These are phyloP conservation scores for Brachyhypopomus gauderio DNA, from an alignment of 2,113 vertebrate species.

Conservation along the genomic window DNA sequence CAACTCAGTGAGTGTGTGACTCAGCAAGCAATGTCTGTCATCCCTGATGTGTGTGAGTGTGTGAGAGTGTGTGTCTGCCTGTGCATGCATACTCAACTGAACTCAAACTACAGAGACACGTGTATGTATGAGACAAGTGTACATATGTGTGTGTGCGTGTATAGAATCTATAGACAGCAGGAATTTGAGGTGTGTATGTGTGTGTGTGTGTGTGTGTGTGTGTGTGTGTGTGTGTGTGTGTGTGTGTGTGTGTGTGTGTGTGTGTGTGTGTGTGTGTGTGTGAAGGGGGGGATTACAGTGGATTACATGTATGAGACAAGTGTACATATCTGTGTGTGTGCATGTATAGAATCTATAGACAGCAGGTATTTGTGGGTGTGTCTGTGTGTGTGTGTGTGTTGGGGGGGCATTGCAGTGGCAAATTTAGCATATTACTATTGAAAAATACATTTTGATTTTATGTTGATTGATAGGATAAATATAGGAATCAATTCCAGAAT, in stretches of 20 bases:
- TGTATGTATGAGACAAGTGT: too few species aligned
- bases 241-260: slow-evolving; percentile 1
- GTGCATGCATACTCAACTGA: too few species aligned
- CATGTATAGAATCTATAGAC: neutral
- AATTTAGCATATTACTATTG: too few species aligned
- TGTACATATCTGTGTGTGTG: neutral
- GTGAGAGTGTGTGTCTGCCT: neutral
- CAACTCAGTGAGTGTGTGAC: neutral
- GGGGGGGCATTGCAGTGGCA: too few species aligned
- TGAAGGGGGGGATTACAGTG: neutral
- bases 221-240: neutral
- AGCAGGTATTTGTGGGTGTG: neutral
- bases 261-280: slow-evolving; percentile 16
- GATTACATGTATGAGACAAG: too few species aligned
- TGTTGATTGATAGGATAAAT: too few species aligned
- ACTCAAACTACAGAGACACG: too few species aligned
- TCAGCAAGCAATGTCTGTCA: slow-evolving; percentile 2
- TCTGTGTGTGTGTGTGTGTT: neutral
- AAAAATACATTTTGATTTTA: too few species aligned
- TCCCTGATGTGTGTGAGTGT: slow-evolving; percentile 12
- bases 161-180: too few species aligned
- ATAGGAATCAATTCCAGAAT: too few species aligned
- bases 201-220: slow-evolving; percentile 12
- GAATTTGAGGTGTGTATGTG: too few species aligned
- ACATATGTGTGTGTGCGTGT: neutral